Evolutionary conservation across 2,797 vertebrate species (phyloP), one percentile per base, ranked within the genome.

Genomic region (Trematomus bernacchii): DNA sequence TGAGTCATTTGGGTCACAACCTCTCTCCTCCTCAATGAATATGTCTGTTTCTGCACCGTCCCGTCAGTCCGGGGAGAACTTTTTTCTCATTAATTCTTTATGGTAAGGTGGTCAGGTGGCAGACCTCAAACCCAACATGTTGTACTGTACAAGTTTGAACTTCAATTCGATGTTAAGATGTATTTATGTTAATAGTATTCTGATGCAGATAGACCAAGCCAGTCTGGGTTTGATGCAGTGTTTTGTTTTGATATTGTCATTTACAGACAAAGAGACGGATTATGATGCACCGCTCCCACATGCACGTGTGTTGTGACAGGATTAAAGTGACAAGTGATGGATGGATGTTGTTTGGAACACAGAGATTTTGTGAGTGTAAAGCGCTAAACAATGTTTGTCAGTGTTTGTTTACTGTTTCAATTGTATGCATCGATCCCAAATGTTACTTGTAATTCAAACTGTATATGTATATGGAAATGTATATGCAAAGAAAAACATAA

Each of bases 401-500:
- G 72, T 84, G 82, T 88, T 82, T 87, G 80, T 90, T 87, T 80
- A 72, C 77, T 78, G 84, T 89, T 79, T 44, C 74, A 74, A 80
- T 83, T 65, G 86, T 83, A 79, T 74, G 73, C 75, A 79, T 87
- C 87, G 73, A 67, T 73, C 69, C 82, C 83, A 86, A 72, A 80
- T 82, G 77, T 89, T 81, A 80, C 76, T 55, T 87, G 86, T 89
- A 83, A 37, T 84, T 82, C 58, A 83, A 88, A 73, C 60, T 87
- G 76, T 92, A 78, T 90, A 82, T 89, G 73, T 85, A 66, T 76
- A 77, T 87, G 77, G 76, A 85, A 76, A 79, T 87, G 46, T 87
- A 88, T 84, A 94, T 91, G 87, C 85, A 91, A 91, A 84, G 86
- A 77, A 85, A 81, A 85, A 85, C 73, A 84, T 85, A 88, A 89